Evolutionary conservation across 2,797 vertebrate species (phyloP), one percentile per base, ranked within the genome.

Genomic region (Pyrocephalus nanus): DNA sequence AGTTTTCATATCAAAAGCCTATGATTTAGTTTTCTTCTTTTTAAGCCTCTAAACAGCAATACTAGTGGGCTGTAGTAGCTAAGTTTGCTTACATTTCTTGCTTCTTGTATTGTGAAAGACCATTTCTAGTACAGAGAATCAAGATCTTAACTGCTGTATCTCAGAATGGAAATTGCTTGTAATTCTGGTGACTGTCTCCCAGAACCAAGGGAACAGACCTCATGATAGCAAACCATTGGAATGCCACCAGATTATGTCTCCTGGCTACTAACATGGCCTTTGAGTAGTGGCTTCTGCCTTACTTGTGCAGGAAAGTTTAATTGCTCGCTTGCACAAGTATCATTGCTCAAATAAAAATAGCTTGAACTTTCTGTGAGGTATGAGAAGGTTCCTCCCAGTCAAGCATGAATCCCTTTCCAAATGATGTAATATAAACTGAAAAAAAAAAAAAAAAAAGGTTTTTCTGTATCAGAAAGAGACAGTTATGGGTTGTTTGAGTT

Each of bases 391-490:
- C 50, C 78, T 88, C 80, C 92, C 83, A 96, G 93, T 95, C 94
- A 96, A 95, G 93, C 96, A 95, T 95, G 48, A 96, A 95, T 95
- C 92, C 79, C 47, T 93, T 93, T 94, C 92, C 95, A 95, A 94
- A 94, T 66, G 82, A 95, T 70, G 58, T 36, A 69, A 62, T 57
- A 75, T 58, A 90, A 95, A 90, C 58, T 78, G 93, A 77, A 92
- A 89, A 87, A 21, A 42, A 58, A 30, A 57, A 42, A 58, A 34
- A 34, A 65, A 19, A 40, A 13, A 38, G 5, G 1, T 32, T 80
- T 93, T 96, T 96, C 92, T 83, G 58, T 95, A 58, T 45, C 76
- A 94, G 66, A 96, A 84, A 88, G 47, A 83, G 54, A n/a, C 73
- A 29, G 64, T 89, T 96, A 21, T 62, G 40, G 6, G 51, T 87